phyloP scores from a whole-genome alignment of 2,113 vertebrate species.

The Bos javanicus region DNA sequence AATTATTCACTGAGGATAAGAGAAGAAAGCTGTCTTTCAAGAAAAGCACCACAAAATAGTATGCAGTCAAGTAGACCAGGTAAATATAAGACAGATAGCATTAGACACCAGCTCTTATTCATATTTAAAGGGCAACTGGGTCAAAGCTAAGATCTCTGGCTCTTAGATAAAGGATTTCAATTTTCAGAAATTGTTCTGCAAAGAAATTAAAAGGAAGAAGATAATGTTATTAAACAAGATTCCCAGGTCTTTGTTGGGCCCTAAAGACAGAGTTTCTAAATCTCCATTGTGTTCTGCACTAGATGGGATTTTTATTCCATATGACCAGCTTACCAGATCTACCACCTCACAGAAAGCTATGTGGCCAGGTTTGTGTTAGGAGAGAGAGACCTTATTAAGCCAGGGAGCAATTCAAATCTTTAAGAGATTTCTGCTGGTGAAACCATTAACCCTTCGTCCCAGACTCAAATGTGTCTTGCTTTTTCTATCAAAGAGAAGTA shows the following conservation, averaged over 20 bases:
- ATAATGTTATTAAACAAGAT: constrained; percentile 60
- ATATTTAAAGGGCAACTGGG: constrained; percentile 54
- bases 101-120: constrained; percentile 4
- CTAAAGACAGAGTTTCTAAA: constrained; percentile 50
- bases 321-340: constrained; percentile 40
- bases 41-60: constrained; percentile 2
- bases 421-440: constrained; percentile 33
- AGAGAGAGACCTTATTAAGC: constrained; percentile 53
- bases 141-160: constrained; percentile 38
- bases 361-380: constrained; percentile 20
- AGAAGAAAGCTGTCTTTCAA: not conserved
- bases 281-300: constrained; percentile 33
- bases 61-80: constrained; percentile 13
- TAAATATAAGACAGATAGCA: not conserved
- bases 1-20: constrained; percentile 14
- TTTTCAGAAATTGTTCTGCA: constrained; percentile 64
- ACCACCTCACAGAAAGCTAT: constrained; percentile 33
- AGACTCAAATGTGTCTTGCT: not conserved
- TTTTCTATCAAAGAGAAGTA: constrained; percentile 2
- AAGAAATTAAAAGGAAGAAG: constrained; percentile 64
- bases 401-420: constrained; percentile 46
- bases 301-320: constrained; percentile 60
- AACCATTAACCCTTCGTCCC: constrained; percentile 40
- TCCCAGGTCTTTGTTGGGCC: constrained; percentile 10
- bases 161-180: constrained; percentile 69